Evolutionary conservation across 2,888 invertebrate genomes (phyloP), one percentile per base, ranked within the genome.

Genomic region (Matsumyia berberina): DNA sequence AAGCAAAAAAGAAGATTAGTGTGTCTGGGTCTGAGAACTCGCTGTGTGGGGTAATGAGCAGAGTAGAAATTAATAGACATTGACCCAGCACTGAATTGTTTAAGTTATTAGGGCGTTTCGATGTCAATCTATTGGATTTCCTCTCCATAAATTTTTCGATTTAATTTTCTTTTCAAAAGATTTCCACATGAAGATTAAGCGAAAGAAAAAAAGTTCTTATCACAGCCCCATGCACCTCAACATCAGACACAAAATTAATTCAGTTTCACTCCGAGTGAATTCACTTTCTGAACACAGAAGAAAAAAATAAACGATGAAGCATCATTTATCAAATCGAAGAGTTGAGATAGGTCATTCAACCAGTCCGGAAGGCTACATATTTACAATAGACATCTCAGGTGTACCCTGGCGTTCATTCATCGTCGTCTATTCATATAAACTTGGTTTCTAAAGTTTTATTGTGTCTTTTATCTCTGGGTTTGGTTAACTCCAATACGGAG

Each of bases 251-350:
- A 35, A 55, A 33, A 55, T 55, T 4, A 17, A 55, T 29, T 35
- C 17, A 33, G 12, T 57, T 15, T 33, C n/a, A 8, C 35, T 19
- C 29, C 19, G 11, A 19, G 6, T 19, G 19, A 44, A 17, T 46
- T 46, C 46, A 46, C 19, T 46, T 15, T 2, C 15, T 8, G 15
- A 17, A 15, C 46, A 19, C 24, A 24, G 24, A 6, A n/a, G 7
- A 17, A 35, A 11, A 5, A 55, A 33, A 12, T 35, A 12, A 37
- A 37, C 33, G 19, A 57, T 57, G 17, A 35, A 57, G 35, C 33
- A 15, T 57, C 57, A 57, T 57, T 57, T 57, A 57, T 57, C 57
- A 57, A 37, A 17, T 17, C 15, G 35, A 35, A 57, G n/a, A 37
- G 37, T 57, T 37, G 15, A 57, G 57, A 57, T 57, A 37, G 57